Evolutionary conservation across 2,113 vertebrate genomes (phyloP), one percentile per base, ranked within the genome.

Genomic region (Calypte anna): DNA sequence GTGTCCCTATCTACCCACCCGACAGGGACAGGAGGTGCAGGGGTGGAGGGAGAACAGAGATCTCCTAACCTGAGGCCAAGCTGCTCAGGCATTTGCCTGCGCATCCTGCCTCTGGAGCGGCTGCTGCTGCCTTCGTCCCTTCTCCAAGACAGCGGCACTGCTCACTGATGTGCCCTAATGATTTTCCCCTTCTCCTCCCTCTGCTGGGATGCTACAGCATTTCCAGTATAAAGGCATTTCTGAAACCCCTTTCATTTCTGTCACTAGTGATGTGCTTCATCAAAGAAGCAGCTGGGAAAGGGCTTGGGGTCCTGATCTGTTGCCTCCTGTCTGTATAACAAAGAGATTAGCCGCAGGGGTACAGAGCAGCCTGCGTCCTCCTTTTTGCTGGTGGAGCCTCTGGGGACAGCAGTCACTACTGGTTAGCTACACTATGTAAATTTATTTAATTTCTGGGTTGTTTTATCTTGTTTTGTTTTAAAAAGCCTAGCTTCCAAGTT

Each of bases 11-110:
- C 28, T 14, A 30, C 13, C 9, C 53, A 59, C 2, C 12, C 40
- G 17, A n/a, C 5, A 28, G 46, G 38, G 27, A 30, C 46, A 51
- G 55, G 11, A 46, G 46, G 30, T 46, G 40, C 57, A 43, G n/a
- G 2, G 31, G 2, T 0, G 0, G 33, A 83, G 33, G 62, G 28
- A 57, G 19, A 74, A 67, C 1, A 12, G 46, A 53, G 61, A 18
- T 59, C 10, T 55, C 73, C 62, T 4, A 59, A 55, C 10, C 48
- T 12, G n/a, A 19, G 67, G 33, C 53, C 33, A 64, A 48, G 38
- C 7, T 57, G 31, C 38, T 75, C 0, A 0, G 50, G 24, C 25
- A 24, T 67, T n/a, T 38, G 51, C 63, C 50, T 33, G 69, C 6
- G 43, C 48, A 76, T 67, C 43, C 38, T 6, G 2, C 27, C 72